phyloP scores from a whole-genome alignment of 2,888 invertebrate species.

The Agrotis ipsilon region DNA sequence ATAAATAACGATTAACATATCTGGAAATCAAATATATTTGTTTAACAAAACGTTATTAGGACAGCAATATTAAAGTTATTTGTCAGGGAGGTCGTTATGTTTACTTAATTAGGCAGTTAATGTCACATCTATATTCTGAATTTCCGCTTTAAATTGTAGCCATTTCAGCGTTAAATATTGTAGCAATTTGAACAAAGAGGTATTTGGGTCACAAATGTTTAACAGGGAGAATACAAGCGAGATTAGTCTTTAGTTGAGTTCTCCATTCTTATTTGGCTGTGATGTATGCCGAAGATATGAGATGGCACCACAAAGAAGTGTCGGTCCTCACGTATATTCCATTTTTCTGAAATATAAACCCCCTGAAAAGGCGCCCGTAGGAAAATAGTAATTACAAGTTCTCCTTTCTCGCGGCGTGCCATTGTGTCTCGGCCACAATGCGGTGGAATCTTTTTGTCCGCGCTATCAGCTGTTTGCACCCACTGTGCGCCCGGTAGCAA shows the following conservation, averaged over 20 bases:
- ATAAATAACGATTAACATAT: constrained; percentile 72
- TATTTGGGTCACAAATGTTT: constrained; percentile 24
- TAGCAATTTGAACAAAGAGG: constrained; percentile 27
- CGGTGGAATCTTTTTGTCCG: constrained; percentile 90
- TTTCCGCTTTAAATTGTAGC: constrained; percentile 42
- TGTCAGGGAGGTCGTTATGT: constrained; percentile 64
- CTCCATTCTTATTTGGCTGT: constrained; percentile 38
- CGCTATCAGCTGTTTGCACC: constrained; percentile 88
- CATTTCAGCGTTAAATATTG: constrained; percentile 35
- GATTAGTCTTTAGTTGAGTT: constrained; percentile 39
- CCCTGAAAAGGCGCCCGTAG: constrained; percentile 85
- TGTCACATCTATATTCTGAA: constrained; percentile 61
- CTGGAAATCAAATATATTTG: constrained; percentile 67
- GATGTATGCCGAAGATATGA: constrained; percentile 77
- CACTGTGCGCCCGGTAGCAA: constrained; percentile 75
- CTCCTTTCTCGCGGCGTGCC: constrained; percentile 79
- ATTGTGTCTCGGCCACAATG: constrained; percentile 88
- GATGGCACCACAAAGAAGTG: constrained; percentile 75
- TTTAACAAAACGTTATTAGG: constrained; percentile 68
- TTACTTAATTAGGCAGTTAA: constrained; percentile 68
- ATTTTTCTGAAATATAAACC: constrained; percentile 88
- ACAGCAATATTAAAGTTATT: constrained; percentile 59
- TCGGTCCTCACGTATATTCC: constrained; percentile 77
- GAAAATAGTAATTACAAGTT: constrained; percentile 91
- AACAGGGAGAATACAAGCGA: constrained; percentile 5